Conservation (phyloP, 2,113 vertebrate genomes). For the Prinia subflava region DNA sequence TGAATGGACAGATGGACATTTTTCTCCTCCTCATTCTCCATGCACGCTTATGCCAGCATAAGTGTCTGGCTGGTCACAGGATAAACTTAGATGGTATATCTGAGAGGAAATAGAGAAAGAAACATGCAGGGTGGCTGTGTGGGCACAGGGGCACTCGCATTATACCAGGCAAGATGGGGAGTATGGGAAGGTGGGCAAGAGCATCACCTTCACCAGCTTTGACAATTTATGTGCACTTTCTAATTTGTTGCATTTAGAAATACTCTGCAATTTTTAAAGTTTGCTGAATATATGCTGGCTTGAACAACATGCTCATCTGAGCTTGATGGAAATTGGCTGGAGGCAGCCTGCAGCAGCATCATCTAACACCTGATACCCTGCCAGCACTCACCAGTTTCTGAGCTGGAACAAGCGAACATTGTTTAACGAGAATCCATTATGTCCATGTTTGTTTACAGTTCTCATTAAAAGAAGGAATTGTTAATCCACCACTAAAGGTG, state of each 20-base stretch:
- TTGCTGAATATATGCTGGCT: background rate
- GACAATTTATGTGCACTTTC: background rate
- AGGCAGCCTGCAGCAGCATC: background rate
- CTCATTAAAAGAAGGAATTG: background rate
- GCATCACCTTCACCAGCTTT: background rate
- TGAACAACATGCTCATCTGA: background rate
- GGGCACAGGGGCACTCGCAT: fast-evolving
- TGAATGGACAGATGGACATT: background rate
- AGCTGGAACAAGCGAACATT: background rate
- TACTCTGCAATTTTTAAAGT: background rate
- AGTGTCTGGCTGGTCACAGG: background rate
- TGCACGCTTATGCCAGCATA: fast-evolving
- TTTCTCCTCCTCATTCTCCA: background rate
- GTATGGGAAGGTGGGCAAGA: background rate
- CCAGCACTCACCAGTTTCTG: background rate
- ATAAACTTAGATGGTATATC: background rate
- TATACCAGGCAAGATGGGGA: background rate
- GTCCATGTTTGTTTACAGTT: background rate
- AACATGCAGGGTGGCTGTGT: background rate
- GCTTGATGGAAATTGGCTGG: background rate
- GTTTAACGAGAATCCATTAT: background rate
- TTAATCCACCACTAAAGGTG: background rate
- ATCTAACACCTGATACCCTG: background rate
- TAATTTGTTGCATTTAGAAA: background rate
- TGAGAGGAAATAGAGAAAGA: background rate